Evolutionary conservation across 2,797 vertebrate genomes (phyloP).

Genomic region (Hydrocynus forskahlii): DNA sequence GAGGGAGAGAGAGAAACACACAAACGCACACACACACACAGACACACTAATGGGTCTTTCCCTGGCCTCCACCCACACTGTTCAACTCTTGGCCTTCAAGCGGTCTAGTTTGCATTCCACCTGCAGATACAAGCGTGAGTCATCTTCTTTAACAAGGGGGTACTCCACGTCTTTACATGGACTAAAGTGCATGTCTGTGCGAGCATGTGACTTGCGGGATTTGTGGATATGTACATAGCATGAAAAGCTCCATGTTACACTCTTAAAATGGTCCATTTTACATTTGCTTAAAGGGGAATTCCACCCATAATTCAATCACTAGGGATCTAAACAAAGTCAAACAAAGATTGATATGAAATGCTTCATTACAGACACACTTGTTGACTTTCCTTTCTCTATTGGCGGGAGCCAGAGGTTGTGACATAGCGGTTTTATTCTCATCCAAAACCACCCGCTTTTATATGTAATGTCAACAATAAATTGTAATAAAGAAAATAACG

Average conservation of each 20-base stretch:
- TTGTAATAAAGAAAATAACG: not conserved
- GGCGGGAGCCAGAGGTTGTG: not conserved
- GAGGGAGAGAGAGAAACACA: constrained; percentile 47
- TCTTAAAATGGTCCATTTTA: not conserved
- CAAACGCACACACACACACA: not conserved
- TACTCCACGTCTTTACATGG: constrained; percentile 67
- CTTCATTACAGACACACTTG: not conserved
- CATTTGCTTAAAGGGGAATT: not conserved
- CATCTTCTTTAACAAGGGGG: constrained; percentile 58
- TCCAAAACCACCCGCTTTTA: not conserved
- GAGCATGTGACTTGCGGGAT: not conserved
- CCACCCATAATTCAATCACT: not conserved
- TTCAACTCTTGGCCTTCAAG: constrained; percentile 59
- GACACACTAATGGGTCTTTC: constrained; percentile 63
- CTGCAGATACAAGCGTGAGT: constrained; percentile 69
- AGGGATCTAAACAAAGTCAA: not conserved
- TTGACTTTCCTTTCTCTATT: not conserved
- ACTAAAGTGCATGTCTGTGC: constrained; percentile 13
- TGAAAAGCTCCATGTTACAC: not conserved
- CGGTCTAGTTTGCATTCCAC: constrained; percentile 67
- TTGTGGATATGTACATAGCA: too few species aligned
- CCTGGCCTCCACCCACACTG: constrained; percentile 62
- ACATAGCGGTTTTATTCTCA: not conserved
- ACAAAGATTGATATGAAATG: not conserved
- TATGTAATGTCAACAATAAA: not conserved